Evolutionary conservation across 2,113 vertebrate species (phyloP).

Genomic region (Pycnonotus jocosus): DNA sequence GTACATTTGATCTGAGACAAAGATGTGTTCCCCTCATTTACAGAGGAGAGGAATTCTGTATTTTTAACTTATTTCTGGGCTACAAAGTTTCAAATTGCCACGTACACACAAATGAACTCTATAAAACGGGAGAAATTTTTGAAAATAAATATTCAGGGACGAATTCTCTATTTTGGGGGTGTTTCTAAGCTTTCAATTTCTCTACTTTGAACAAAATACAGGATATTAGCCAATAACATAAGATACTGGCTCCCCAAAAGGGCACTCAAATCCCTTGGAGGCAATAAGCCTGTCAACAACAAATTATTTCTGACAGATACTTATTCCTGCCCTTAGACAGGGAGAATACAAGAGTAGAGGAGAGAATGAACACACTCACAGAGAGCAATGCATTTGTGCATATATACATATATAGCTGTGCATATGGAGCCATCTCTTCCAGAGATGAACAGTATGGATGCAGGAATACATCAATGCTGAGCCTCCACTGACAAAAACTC

Average conservation of each 20-base stretch:
- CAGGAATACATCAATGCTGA: neutral
- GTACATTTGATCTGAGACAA: neutral
- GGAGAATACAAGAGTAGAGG: neutral
- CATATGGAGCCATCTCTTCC: neutral
- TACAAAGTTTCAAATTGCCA: neutral
- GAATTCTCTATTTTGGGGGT: neutral
- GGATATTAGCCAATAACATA: neutral
- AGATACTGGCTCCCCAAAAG: conserved; percentile 33
- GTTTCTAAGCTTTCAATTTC: neutral
- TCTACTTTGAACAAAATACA: neutral
- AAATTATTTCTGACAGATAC: conserved; percentile 54
- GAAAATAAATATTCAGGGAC: neutral
- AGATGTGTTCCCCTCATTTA: neutral
- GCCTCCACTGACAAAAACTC: neutral
- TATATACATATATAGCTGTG: neutral
- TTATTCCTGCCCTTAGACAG: conserved; percentile 17
- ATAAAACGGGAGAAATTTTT: neutral
- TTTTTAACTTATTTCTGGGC: neutral
- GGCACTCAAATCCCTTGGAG: conserved; percentile 9
- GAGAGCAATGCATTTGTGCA: neutral
- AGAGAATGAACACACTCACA: neutral
- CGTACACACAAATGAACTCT: accelerated
- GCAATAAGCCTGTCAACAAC: conserved; percentile 4
- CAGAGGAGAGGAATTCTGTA: neutral
- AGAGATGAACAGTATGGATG: neutral